These are phyloP conservation scores for Drosophila malerkotliana DNA, from an alignment of 1,140 invertebrate species.

Conservation along the genomic window DNA sequence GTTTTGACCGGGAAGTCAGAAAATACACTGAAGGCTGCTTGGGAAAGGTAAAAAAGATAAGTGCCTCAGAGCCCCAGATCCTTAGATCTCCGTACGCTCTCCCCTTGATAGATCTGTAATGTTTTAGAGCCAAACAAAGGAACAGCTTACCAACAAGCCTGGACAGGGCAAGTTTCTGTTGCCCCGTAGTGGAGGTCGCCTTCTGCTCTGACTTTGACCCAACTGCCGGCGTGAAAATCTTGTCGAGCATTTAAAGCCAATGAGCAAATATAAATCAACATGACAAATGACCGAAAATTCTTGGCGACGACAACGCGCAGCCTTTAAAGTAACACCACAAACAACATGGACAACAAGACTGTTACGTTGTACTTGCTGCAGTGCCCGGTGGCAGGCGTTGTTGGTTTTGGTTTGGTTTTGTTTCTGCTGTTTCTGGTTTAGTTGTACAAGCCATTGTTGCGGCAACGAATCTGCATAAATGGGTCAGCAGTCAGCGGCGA, in stretches of 20 bases:
- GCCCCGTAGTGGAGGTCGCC: no score
- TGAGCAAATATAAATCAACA: slow-evolving; percentile 79
- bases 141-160: no score
- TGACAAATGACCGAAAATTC: slow-evolving; percentile 76
- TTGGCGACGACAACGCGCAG: slow-evolving; percentile 48
- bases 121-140: no score
- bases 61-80: slow-evolving; percentile 5
- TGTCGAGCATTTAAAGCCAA: slow-evolving; percentile 77
- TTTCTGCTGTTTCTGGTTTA: slow-evolving; percentile 28
- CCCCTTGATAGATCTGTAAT: no score
- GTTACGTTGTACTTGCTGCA: slow-evolving; percentile 58
- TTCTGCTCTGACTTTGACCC: slow-evolving; percentile 44
- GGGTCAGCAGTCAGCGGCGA: slow-evolving; percentile 55
- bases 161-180: no score
- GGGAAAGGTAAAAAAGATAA: slow-evolving; percentile 29
- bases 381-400: slow-evolving; percentile 32
- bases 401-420: slow-evolving; percentile 19
- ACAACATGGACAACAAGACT: slow-evolving; percentile 43
- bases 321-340: slow-evolving; percentile 22
- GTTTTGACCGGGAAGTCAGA: slow-evolving; percentile 42
- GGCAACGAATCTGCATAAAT: slow-evolving; percentile 73
- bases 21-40: neutral
- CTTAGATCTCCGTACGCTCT: neutral
- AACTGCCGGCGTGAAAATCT: slow-evolving; percentile 64
- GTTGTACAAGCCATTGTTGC: slow-evolving; percentile 64